phyloP scores from a whole-genome alignment of 2,888 invertebrate species.

The Allygus modestus region DNA sequence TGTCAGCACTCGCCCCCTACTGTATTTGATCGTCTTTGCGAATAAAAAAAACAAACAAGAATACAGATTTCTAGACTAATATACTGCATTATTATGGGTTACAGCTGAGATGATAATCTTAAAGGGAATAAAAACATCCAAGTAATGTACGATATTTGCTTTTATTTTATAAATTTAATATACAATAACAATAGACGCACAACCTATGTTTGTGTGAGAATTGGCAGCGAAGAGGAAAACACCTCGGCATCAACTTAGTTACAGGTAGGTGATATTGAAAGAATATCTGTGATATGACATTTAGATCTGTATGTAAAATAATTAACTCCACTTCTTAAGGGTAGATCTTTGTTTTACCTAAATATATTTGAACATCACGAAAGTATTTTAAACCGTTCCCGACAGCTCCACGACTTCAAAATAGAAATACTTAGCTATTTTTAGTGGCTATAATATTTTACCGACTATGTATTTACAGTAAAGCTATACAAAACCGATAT shows the following conservation, averaged over 20 bases:
- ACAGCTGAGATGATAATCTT: no score
- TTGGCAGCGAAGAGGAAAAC: constrained; percentile 56
- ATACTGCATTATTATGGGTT: no score
- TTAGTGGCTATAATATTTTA: constrained; percentile 40
- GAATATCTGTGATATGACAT: constrained; percentile 51
- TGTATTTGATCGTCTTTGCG: not conserved
- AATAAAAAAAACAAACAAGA: not conserved
- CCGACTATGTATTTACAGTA: constrained; percentile 39
- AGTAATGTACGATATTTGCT: constrained; percentile 49
- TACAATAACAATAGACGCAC: constrained; percentile 61
- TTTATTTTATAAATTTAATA: constrained; percentile 59
- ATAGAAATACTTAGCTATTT: constrained; percentile 29
- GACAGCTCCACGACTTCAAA: constrained; percentile 13
- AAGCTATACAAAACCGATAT: constrained; percentile 52
- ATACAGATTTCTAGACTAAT: no score
- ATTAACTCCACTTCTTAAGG: constrained; percentile 3
- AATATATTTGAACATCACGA: constrained; percentile 12
- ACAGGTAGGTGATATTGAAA: constrained; percentile 20
- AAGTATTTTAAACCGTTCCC: constrained; percentile 2
- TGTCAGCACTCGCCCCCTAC: not conserved
- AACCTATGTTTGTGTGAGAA: constrained; percentile 61
- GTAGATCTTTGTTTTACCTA: constrained; percentile 20
- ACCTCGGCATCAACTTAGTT: constrained; percentile 5
- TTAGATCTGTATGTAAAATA: constrained; percentile 48
- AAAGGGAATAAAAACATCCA: constrained; percentile 20